Base-by-base conservation (phyloP, 2,113 vertebrate species). In the Bubalus kerabau region DNA sequence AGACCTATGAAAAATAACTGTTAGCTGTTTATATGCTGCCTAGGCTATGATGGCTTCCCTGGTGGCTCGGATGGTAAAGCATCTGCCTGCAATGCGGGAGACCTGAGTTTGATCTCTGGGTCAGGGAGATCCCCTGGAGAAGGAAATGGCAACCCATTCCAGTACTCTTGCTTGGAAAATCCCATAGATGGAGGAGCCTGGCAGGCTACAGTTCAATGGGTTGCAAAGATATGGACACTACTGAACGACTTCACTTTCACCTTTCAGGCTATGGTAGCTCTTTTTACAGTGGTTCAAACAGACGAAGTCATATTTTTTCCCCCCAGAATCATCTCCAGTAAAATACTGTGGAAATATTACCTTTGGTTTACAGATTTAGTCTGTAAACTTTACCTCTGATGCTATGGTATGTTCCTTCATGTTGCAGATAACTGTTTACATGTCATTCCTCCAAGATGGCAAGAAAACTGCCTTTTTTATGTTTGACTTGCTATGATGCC, bases 401-500 rank as follows among this genome's bases (percentile, higher is more conserved):
- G 52, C 60, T 87, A n/a, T 81, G 32, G 2, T 32, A 5, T 48
- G 1, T 87, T 48, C 60, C 16, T 91, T 60, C 14, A 64, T 28
- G 12, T 7, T 80, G 21, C 1, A 40, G 23, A 43, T 57, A 84
- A 52, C 14, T 67, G 64, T 83, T 56, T 57, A 24, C 3, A 32
- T 2, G 8, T 88, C n/a, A 59, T 50, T 87, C 3, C 5, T 50
- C 7, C 50, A n/a, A 12, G 16, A 24, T n/a, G 26, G 3, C 62
- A 43, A 52, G 0, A 87, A 1, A 8, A 1, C 9, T 26, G 13
- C 0, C 1, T 76, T 62, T 90, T n/a, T 21, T 5, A 10, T 11
- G 4, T 46, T 81, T 85, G 36, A 50, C 15, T 85, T 7, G 17
- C 1, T n/a, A 23, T 26, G 12, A n/a, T 74, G 28, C 19, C 23